Conservation (phyloP, 2,888 invertebrate species). For the Cremastinae sp. region DNA sequence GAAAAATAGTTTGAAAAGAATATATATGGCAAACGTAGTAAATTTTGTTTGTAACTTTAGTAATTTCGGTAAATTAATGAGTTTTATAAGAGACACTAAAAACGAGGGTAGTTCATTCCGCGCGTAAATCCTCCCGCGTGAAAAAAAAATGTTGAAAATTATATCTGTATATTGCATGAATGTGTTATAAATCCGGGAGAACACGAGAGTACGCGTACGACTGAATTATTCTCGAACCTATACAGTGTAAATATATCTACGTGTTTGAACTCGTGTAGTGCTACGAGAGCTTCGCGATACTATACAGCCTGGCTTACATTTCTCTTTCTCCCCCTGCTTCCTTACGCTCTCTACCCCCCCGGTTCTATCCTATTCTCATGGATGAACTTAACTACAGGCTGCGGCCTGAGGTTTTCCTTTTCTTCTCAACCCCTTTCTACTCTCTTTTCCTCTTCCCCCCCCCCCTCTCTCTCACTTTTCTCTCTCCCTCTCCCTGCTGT, state of each 20-base stretch:
- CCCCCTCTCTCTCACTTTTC: conserved; percentile 55
- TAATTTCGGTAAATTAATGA: too few species aligned
- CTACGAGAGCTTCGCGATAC: conserved; percentile 37
- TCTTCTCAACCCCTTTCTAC: conserved; percentile 52
- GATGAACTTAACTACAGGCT: conserved; percentile 62
- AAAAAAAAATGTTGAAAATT: conserved; percentile 8
- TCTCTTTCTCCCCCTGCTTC: background rate
- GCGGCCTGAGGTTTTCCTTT: conserved; percentile 59
- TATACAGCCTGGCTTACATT: conserved; percentile 31
- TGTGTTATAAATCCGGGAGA: conserved; percentile 28
- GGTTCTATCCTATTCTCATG: conserved; percentile 41
- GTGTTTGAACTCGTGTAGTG: conserved; percentile 13
- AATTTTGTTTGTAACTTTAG: too few species aligned
- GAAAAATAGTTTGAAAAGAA: too few species aligned
- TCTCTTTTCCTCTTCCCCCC: background rate
- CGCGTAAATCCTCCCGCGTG: conserved; percentile 1
- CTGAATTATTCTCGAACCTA: conserved; percentile 33
- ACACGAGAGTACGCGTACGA: conserved; percentile 15
- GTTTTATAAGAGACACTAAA: too few species aligned
- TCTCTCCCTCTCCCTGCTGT: conserved; percentile 56
- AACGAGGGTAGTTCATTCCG: too few species aligned
- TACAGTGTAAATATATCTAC: conserved; percentile 6
- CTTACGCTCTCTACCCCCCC: background rate
- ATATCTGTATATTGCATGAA: conserved; percentile 12
- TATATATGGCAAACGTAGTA: too few species aligned